Evolutionary conservation across 2,797 vertebrate genomes (phyloP), one percentile per base, ranked within the genome.

Genomic region (Hozukius guyotensis): DNA sequence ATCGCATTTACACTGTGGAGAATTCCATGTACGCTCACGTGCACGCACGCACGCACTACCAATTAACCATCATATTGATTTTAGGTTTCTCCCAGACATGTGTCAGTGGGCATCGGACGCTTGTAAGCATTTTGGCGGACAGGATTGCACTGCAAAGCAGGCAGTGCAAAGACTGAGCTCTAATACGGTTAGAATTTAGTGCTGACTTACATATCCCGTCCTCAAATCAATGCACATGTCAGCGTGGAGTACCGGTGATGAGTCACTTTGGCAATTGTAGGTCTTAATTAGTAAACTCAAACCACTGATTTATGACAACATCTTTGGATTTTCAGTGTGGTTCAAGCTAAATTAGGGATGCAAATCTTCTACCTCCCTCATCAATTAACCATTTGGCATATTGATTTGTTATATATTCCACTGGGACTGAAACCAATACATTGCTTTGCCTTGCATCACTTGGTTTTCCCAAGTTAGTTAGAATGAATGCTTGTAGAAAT

Each of bases 21-120:
- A 76, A 80, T 80, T 42, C 71, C 53, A 79, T 32, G 61, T 25
- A 75, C n/a, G 1, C 80, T 64, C 75, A 67, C 27, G 1, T 72
- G 60, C 85, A 61, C 59, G 52, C 85, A 61, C 59, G 52, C 67
- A 56, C 53, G 69, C n/a, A 24, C 77, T 84, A 82, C 81, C 81
- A 92, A 92, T 94, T 91, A 93, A 88, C 84, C 57, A 76, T 84
- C 32, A 52, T 36, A 94, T 93, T 87, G 94, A 94, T 93, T 89
- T 88, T 38, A 64, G 77, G 57, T 84, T 84, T 88, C 78, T 36
- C 56, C 68, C 25, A 25, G 89, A 87, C 76, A 78, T 61, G 66
- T 90, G 88, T 92, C 91, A 88, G 81, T 84, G 68, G 29, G 36
- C 81, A 82, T 88, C 20, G 77, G 77, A 86, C 25, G 22, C 78